phyloP scores from a whole-genome alignment of 2,113 vertebrate genomes.

The Barnardius zonarius region DNA sequence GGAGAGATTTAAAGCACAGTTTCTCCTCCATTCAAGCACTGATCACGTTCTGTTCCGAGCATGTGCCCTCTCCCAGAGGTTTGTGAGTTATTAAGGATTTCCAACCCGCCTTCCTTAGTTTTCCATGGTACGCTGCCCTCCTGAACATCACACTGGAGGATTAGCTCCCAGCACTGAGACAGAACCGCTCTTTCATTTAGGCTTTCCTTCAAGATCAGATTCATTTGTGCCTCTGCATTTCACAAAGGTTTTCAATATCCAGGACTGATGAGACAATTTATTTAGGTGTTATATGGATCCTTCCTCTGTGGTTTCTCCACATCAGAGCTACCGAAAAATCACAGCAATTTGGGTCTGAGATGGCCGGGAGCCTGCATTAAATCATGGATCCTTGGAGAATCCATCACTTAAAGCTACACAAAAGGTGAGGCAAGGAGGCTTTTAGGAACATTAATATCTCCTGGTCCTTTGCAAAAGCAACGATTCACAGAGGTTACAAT shows the following conservation, averaged over 20 bases:
- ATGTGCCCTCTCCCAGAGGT: background rate
- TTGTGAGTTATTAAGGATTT: background rate
- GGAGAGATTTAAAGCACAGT: background rate
- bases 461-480: background rate
- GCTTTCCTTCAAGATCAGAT: background rate
- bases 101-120: background rate
- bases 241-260: background rate
- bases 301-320: background rate
- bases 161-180: background rate
- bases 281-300: background rate
- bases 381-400: background rate
- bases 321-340: background rate
- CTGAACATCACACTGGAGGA: background rate
- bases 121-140: background rate
- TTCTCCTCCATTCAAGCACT: background rate
- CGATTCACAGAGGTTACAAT: background rate
- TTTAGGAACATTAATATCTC: background rate
- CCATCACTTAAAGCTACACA: background rate
- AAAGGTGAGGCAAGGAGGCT: background rate
- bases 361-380: background rate
- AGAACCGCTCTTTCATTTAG: background rate
- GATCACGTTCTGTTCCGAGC: background rate
- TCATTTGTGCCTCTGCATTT: background rate
- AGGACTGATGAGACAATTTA: background rate
- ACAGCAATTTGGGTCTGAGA: background rate